These are phyloP conservation scores for Drosophila pectinifera DNA, from an alignment of 1,140 invertebrate species.

Conservation along the genomic window DNA sequence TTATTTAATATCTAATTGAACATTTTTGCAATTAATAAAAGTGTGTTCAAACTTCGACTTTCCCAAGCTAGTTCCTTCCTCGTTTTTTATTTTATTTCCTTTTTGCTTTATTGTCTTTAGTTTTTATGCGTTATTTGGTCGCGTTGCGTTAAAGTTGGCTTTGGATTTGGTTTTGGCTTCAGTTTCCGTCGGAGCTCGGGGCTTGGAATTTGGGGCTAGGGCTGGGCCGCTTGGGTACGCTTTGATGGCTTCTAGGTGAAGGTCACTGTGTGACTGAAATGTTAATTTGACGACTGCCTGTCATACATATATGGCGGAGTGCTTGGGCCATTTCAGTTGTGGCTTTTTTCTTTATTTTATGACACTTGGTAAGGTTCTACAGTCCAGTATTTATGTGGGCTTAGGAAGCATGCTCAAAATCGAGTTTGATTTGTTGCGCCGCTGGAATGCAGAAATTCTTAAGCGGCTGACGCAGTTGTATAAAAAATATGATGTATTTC, in stretches of 20 bases:
- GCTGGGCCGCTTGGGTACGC: slow-evolving; percentile 57
- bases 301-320: slow-evolving; percentile 52
- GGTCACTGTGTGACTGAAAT: slow-evolving; percentile 78
- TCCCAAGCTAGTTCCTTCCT: not conserved
- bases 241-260: slow-evolving; percentile 80
- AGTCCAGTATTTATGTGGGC: slow-evolving; percentile 21
- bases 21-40: not conserved
- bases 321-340: slow-evolving; percentile 31
- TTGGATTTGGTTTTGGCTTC: slow-evolving; percentile 40
- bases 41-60: not conserved
- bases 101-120: slow-evolving; percentile 42
- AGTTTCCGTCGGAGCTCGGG: slow-evolving; percentile 34
- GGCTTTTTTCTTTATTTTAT: slow-evolving; percentile 5
- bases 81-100: slow-evolving; percentile 13
- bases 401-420: slow-evolving; percentile 6
- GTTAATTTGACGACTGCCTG: slow-evolving; percentile 61
- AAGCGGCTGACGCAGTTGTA: not conserved
- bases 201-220: slow-evolving; percentile 34
- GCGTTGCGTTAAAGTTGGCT: slow-evolving; percentile 36
- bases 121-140: slow-evolving; percentile 46
- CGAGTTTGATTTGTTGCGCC: slow-evolving; percentile 21
- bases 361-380: slow-evolving; percentile 39
- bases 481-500: slow-evolving; percentile 20
- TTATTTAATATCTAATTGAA: too few relatives aligned
- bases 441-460: slow-evolving; percentile 18